phyloP scores from a whole-genome alignment of 2,888 invertebrate genomes.

The Hypomecis atomaria region DNA sequence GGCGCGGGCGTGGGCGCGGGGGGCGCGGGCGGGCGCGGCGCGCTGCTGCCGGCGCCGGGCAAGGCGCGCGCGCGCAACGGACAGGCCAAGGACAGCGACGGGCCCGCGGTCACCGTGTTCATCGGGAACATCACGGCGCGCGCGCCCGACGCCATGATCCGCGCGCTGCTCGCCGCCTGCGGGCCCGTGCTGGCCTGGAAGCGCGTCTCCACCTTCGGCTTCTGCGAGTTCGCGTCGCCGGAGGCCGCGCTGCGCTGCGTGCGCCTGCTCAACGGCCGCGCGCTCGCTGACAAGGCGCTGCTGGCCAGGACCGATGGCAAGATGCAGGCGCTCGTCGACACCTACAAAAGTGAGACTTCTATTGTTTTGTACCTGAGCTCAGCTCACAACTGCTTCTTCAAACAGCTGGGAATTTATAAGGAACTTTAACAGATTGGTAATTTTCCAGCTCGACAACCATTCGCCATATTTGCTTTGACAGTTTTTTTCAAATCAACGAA shows the following conservation, averaged over 20 bases:
- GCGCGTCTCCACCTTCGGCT: slow-evolving; percentile 98
- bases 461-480: too few species aligned
- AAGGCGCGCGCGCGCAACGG: slow-evolving; percentile 68
- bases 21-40: slow-evolving; percentile 50
- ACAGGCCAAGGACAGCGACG: slow-evolving; percentile 79
- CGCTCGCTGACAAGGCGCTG: slow-evolving; percentile 96
- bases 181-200: slow-evolving; percentile 99
- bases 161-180: slow-evolving; percentile 95
- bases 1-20: slow-evolving; percentile 40
- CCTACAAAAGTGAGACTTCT: slow-evolving; percentile 95
- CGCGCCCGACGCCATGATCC: slow-evolving; percentile 97
- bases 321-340: slow-evolving; percentile 96
- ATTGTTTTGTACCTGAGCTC: too few species aligned
- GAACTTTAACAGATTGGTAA: too few species aligned
- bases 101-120: slow-evolving; percentile 98
- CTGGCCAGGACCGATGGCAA: slow-evolving; percentile 99
- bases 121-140: slow-evolving; percentile 92
- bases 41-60: slow-evolving; percentile 58
- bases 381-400: too few species aligned
- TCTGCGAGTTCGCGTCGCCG: slow-evolving; percentile 97
- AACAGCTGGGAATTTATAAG: too few species aligned
- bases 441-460: too few species aligned
- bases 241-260: slow-evolving; percentile 98
- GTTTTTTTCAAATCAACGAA: too few species aligned
- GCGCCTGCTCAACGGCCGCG: slow-evolving; percentile 95